Conservation (phyloP, 2,888 invertebrate species). For the Torymus auratus region DNA sequence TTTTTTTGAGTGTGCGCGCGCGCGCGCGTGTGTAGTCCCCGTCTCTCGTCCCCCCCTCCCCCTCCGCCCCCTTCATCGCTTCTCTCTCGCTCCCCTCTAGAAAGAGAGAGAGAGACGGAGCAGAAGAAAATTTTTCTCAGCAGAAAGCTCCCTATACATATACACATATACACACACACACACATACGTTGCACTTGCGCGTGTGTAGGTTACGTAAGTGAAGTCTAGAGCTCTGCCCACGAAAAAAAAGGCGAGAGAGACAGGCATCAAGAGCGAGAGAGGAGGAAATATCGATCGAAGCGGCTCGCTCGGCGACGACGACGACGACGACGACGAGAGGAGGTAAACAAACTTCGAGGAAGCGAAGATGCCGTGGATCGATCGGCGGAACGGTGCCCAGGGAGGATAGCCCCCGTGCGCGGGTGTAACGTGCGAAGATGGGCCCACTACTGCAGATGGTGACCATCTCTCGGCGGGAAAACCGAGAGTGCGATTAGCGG, state of each 20-base stretch:
- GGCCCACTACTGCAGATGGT: constrained; percentile 4
- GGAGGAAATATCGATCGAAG: neutral
- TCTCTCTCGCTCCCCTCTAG: too few relatives aligned
- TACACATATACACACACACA: too few relatives aligned
- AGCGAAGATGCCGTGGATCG: constrained; percentile 35
- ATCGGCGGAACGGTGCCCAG: neutral
- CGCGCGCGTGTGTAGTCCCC: constrained; percentile 63
- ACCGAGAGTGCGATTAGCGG: constrained; percentile 53
- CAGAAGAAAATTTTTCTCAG: too few relatives aligned
- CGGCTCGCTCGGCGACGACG: neutral
- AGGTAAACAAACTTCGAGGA: constrained; percentile 44
- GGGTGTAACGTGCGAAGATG: constrained; percentile 21
- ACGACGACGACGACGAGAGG: constrained; percentile 10
- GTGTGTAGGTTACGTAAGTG: too few relatives aligned
- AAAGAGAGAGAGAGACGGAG: too few relatives aligned
- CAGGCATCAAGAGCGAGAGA: constrained; percentile 17
- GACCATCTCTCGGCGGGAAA: constrained; percentile 48
- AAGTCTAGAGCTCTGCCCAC: neutral
- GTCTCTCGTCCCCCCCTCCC: constrained; percentile 57
- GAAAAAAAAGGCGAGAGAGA: neutral
- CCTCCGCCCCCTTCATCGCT: neutral
- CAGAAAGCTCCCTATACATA: too few relatives aligned
- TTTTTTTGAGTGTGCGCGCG: constrained; percentile 36
- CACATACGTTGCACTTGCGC: neutral
- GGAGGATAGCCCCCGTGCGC: neutral